phyloP scores from a whole-genome alignment of 1,140 invertebrate genomes.

The Drosophila leontia region DNA sequence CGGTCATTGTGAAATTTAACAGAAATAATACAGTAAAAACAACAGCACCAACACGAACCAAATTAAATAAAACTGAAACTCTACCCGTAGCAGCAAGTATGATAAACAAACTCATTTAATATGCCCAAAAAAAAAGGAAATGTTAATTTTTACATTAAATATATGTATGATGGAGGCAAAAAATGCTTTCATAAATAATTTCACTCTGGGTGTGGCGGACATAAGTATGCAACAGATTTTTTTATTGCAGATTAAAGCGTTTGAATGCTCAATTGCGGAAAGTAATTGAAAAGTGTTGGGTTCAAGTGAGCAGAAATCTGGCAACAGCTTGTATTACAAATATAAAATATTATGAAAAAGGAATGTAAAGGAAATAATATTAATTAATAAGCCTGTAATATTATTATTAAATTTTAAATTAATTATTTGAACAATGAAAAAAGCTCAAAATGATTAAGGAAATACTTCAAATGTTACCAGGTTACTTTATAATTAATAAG shows the following conservation, averaged over 20 bases:
- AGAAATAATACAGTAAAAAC: slow-evolving; percentile 33
- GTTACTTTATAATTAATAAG: no score
- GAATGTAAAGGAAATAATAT: background rate
- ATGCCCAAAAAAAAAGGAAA: slow-evolving; percentile 18
- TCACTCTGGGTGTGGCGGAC: background rate
- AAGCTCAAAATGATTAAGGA: no score
- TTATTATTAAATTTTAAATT: no score
- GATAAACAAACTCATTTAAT: slow-evolving; percentile 33
- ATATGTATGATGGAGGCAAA: background rate
- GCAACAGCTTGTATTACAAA: background rate
- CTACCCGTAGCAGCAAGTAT: background rate
- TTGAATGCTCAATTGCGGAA: slow-evolving; percentile 39
- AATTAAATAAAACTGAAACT: slow-evolving; percentile 10
- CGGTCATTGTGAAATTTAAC: slow-evolving; percentile 56
- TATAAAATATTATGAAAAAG: slow-evolving; percentile 5
- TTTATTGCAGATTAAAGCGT: slow-evolving; percentile 32
- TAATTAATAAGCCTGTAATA: background rate
- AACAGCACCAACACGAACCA: background rate
- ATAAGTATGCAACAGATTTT: slow-evolving; percentile 38
- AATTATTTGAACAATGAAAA: no score
- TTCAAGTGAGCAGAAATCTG: slow-evolving; percentile 25
- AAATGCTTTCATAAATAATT: slow-evolving; percentile 31
- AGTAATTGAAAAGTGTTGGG: slow-evolving; percentile 27
- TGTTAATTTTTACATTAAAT: slow-evolving; percentile 45
- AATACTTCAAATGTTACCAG: no score